phyloP scores from a whole-genome alignment of 2,797 vertebrate species.

The Myotis pilosus region DNA sequence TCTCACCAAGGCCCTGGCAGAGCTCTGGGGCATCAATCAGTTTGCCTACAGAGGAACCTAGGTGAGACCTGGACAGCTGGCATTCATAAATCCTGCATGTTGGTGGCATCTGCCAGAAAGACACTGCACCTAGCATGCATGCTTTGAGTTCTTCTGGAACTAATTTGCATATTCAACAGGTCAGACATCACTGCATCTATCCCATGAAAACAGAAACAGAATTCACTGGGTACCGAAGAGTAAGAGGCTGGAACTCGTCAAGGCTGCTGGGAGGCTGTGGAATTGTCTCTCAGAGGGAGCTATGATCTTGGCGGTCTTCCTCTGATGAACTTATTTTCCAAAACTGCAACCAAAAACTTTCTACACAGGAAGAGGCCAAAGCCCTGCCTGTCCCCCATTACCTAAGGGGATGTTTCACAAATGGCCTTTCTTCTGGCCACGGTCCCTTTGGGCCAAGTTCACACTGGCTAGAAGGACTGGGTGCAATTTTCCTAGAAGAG shows the following conservation, averaged over 20 bases:
- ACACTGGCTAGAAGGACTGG: not conserved
- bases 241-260: not conserved
- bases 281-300: not conserved
- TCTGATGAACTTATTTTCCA: not conserved
- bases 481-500: not conserved
- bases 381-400: conserved; percentile 13
- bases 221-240: not conserved
- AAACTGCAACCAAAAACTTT: not conserved
- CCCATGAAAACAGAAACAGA: conserved; percentile 66
- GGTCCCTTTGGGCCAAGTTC: conserved; percentile 17
- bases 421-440: conserved; percentile 44
- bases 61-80: conserved; percentile 80
- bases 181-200: conserved; percentile 67
- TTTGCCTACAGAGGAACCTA: conserved; percentile 78
- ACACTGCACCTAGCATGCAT: conserved; percentile 66
- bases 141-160: conserved; percentile 74
- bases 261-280: not conserved
- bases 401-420: conserved; percentile 61
- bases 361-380: conserved; percentile 56
- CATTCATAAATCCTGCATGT: conserved; percentile 82
- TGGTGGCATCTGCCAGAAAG: conserved; percentile 82
- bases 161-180: conserved; percentile 71
- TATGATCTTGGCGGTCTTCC: not conserved
- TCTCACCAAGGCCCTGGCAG: conserved; percentile 44
- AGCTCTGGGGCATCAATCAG: conserved; percentile 72